Evolutionary conservation across 2,797 vertebrate genomes (phyloP), one percentile per base, ranked within the genome.

Genomic region (Sebastes cheni): DNA sequence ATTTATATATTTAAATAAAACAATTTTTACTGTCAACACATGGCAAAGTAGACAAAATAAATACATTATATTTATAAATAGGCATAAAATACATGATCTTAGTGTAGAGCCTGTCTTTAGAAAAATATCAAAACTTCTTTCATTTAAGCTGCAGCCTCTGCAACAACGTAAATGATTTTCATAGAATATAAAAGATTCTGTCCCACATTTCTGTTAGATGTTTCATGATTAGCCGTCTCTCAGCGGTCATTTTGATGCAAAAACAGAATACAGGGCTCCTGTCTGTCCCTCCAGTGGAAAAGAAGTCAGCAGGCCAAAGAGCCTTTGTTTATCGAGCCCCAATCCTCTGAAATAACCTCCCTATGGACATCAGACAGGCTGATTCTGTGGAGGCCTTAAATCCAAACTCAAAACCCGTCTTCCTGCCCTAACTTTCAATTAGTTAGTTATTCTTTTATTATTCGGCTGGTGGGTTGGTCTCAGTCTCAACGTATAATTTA

Each of bases 31-130:
- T 55, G 13, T 32, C 20, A 72, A 32, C 22, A 36, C 14, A 68
- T 16, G 2, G 16, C 20, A 70, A 67, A 61, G 42, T 60, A 64
- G 67, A 81, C 34, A 64, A 80, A 86, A 89, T 81, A 91, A 71
- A 89, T 80, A 86, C 18, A 61, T 6, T n/a, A 3, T 20, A 60
- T 72, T 20, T 61, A 80, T 20, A 72, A 52, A 75, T 67, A 27
- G 18, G 1, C 18, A 10, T 61, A 82, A 1, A 79, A 73, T 73
- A 69, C 20, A 22, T 14, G 22, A 66, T 52, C 3, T 80, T 5
- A 70, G 32, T 20, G 16, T 4, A 25, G 14, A 65, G 23, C 36
- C 14, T 20, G 46, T 50, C 12, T 66, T 50, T 20, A 29, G 18
- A 67, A 70, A 80, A 69, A 16, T 34, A 6, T 23, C n/a, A 46